A percentile compares a stretch with the other conserved stretches of the same genome.
Conservation (phyloP, 2,113 vertebrate genomes). For the Myotis davidii region DNA sequence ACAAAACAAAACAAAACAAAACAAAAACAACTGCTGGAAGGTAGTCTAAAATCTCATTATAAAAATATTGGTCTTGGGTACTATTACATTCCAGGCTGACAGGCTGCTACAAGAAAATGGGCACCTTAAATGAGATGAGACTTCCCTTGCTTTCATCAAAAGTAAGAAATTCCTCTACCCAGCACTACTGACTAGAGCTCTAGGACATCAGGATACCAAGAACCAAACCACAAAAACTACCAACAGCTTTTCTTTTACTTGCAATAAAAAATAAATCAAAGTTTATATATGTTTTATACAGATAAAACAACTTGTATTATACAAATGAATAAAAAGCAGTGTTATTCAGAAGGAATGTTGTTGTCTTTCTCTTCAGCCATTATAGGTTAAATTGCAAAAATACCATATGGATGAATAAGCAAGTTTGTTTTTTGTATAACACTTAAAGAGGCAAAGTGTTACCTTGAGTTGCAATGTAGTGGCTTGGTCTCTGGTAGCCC, state of each 20-base stretch:
- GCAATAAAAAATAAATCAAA: constrained; percentile 55
- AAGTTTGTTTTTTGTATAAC: background rate
- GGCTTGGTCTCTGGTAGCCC: constrained; percentile 98
- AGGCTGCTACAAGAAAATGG: constrained; percentile 41
- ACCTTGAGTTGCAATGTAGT: constrained; percentile 99
- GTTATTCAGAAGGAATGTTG: background rate
- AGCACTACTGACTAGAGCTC: constrained; percentile 25
- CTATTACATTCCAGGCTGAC: constrained; percentile 18
- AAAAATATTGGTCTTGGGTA: background rate
- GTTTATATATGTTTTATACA: constrained; percentile 40
- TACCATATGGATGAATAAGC: background rate
- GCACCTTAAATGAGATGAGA: background rate
- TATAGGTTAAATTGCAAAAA: background rate
- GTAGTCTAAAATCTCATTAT: constrained; percentile 45
- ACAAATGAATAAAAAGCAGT: constrained; percentile 30
- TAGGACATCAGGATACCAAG: background rate
- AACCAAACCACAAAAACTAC: background rate
- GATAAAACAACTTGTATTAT: constrained; percentile 20
- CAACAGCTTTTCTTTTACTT: constrained; percentile 61
- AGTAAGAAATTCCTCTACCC: background rate
- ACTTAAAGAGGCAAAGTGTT: constrained; percentile 72
- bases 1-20: background rate
- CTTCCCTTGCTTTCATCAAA: background rate
- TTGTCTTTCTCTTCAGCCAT: background rate
- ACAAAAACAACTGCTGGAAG: constrained; percentile 44